Evolutionary conservation across 2,888 invertebrate species (phyloP), one percentile per base, ranked within the genome.

Genomic region (Chrysotoxum bicinctum): DNA sequence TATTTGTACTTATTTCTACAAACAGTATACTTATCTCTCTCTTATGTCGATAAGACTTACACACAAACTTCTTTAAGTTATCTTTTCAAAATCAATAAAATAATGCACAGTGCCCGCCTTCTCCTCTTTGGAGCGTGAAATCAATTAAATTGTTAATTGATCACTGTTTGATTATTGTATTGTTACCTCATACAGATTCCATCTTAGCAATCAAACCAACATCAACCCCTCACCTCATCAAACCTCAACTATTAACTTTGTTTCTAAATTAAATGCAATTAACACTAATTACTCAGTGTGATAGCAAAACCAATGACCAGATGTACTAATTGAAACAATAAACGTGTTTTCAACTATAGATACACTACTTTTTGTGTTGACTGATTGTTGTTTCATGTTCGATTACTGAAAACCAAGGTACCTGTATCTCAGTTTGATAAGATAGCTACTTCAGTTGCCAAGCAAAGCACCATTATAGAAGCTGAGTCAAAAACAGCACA

Each of bases 261-360:
- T 84, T 79, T 43, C 69, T 64, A 79, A 84, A 79, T 84, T 70
- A 84, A 84, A 75, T 84, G 75, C 74, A 84, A 84, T 84, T 75
- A 79, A 70, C 83, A 75, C 69, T 84, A 79, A 84, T 84, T 84
- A 84, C 74, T 37, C 43, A 52, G 68, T 66, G 50, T 64, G 83
- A 83, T 79, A 83, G 74, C 78, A 64, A 58, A 73, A 54, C 62
- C 62, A 62, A 74, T 73, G 83, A 54, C 69, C 69, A 79, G 79
- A 43, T 82, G 43, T 73, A 68, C 72, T 79, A 74, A 84, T 84
- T 84, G 64, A 84, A 84, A 84, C 79, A 79, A 74, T 79, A 79
- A 82, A 82, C 82, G 78, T 60, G 79, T 58, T 78, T 23, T 62
- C 21, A 12, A 58, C 45, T 32, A 26, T 26, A 19, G 19, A 56